phyloP scores from a whole-genome alignment of 2,797 vertebrate species.

The Neopelma chrysocephalum region DNA sequence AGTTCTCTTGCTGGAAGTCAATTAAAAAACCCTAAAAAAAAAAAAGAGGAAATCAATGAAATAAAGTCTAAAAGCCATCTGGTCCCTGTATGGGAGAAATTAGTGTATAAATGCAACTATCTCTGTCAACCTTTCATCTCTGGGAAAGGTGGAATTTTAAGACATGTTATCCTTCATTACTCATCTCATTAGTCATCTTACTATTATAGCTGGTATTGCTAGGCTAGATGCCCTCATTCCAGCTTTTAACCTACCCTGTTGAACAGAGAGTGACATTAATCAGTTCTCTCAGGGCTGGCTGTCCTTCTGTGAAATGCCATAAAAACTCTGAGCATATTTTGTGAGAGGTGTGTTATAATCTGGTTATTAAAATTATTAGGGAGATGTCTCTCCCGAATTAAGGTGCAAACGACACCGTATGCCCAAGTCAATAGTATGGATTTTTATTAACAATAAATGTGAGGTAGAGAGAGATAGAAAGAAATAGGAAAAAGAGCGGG shows the following conservation, averaged over 20 bases:
- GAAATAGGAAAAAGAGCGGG: not conserved
- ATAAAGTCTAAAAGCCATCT: not conserved
- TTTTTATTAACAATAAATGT: not conserved
- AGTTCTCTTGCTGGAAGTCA: not conserved
- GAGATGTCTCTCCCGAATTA: not conserved
- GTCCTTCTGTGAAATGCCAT: not conserved
- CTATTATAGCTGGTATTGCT: not conserved
- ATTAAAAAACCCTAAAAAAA: not conserved
- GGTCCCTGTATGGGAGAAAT: not conserved
- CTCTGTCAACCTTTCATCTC: not conserved
- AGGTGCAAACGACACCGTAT: not conserved
- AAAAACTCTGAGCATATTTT: not conserved
- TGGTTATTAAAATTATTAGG: not conserved
- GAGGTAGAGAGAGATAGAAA: not conserved
- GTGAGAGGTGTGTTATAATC: not conserved
- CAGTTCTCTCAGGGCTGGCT: not conserved
- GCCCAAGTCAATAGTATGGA: not conserved
- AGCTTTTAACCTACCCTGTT: not conserved
- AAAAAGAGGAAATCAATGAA: not conserved
- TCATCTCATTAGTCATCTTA: conserved; percentile 14
- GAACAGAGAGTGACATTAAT: not conserved
- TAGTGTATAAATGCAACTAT: not conserved
- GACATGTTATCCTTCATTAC: conserved; percentile 1
- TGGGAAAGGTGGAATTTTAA: conserved; percentile 27
- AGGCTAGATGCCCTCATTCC: not conserved